A percentile compares a stretch with the other conserved stretches of the same genome.
These are phyloP conservation scores for Takifugu flavidus DNA, from an alignment of 2,113 vertebrate genomes.

Conservation along the genomic window DNA sequence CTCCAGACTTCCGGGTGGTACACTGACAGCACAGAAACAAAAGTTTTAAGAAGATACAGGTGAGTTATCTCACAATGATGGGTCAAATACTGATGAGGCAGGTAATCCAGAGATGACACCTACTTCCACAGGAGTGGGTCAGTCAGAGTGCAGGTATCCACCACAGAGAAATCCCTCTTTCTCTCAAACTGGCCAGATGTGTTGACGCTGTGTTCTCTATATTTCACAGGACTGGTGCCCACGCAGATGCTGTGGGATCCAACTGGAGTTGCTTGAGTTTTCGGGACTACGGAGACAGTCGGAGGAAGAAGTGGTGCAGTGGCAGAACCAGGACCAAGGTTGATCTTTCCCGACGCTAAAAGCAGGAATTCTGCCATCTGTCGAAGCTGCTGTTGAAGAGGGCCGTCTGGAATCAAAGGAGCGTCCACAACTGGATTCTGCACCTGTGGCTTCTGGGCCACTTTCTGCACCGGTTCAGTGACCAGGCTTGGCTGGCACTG, in stretches of 20 bases:
- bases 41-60: slow-evolving; percentile 1
- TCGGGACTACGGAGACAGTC: neutral
- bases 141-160: slow-evolving; percentile 68
- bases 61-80: neutral
- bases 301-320: slow-evolving; percentile 9
- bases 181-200: slow-evolving; percentile 71
- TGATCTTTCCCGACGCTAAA: slow-evolving; percentile 60
- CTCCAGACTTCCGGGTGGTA: slow-evolving; percentile 75
- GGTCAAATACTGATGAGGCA: neutral
- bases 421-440: slow-evolving; percentile 25
- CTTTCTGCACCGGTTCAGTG: slow-evolving; percentile 4
- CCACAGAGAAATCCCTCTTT: slow-evolving; percentile 54
- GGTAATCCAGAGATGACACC: slow-evolving; percentile 31
- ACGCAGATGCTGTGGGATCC: slow-evolving; percentile 52
- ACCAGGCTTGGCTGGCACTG: slow-evolving; percentile 9
- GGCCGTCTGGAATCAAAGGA: slow-evolving; percentile 41
- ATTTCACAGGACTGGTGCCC: slow-evolving; percentile 53
- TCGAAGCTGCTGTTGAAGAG: slow-evolving; percentile 73
- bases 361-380: slow-evolving; percentile 76
- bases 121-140: slow-evolving; percentile 77
- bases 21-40: slow-evolving; percentile 58
- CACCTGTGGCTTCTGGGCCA: neutral
- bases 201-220: slow-evolving; percentile 62
- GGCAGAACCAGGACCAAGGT: neutral
- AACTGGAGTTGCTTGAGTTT: slow-evolving; percentile 11